A percentile compares a stretch with the other conserved stretches of the same genome.
Conservation (phyloP, 2,797 vertebrate species). For the Helicolenus hilgendorfi region DNA sequence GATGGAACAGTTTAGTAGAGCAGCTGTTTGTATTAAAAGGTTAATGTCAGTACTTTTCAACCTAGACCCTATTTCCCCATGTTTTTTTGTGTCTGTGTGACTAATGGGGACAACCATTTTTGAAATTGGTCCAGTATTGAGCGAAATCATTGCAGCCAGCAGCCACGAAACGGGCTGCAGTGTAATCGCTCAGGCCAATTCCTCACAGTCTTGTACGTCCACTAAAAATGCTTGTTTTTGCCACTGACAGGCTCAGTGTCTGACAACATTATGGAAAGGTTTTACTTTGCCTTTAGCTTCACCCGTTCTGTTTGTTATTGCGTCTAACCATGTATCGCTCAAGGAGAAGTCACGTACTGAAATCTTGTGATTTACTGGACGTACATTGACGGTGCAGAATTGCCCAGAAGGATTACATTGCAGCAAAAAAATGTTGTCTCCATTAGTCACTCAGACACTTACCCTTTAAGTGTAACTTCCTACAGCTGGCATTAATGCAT, state of each 20-base stretch:
- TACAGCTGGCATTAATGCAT: constrained; percentile 40
- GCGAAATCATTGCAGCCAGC: not conserved
- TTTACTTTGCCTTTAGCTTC: not conserved
- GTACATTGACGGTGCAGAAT: not conserved
- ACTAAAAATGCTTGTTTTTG: not conserved
- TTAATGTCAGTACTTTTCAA: not conserved
- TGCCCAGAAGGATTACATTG: not conserved
- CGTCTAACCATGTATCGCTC: not conserved
- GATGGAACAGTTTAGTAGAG: not conserved
- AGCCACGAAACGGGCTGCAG: not conserved
- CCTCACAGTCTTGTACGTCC: not conserved
- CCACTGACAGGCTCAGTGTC: not conserved
- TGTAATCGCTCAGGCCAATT: not conserved
- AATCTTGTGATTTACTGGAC: not conserved
- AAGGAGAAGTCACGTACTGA: not conserved
- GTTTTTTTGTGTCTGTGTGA: not conserved
- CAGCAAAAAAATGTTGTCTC: not conserved
- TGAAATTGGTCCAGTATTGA: not conserved
- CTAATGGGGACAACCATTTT: not conserved
- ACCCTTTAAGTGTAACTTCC: not conserved
- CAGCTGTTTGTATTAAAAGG: constrained; percentile 6
- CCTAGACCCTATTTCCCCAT: not conserved
- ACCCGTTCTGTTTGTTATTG: not conserved
- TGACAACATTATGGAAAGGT: not conserved
- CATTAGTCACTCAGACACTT: not conserved